Evolutionary conservation across 92 coral and sea anemone genomes (phyloP).

Genomic region (Parazoanthus swiftii): DNA sequence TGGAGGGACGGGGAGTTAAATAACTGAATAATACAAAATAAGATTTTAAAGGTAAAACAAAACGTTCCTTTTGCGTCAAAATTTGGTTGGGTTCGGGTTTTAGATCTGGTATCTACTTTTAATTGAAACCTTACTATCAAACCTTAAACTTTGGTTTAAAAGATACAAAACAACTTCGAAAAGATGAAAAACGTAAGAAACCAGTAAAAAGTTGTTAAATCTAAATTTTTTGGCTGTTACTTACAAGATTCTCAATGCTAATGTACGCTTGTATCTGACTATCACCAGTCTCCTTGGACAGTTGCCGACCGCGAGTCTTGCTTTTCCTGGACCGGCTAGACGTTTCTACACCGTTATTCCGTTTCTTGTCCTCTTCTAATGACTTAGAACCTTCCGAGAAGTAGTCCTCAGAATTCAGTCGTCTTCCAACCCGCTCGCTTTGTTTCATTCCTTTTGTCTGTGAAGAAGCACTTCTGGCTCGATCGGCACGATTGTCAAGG

Average conservation of each 20-base stretch:
- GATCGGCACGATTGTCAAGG: not conserved
- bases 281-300: not conserved
- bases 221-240: not conserved
- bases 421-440: not conserved
- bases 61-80: too few relatives aligned
- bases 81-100: too few relatives aligned
- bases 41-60: too few relatives aligned
- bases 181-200: not conserved
- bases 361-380: not conserved
- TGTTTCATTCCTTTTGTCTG: not conserved
- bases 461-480: not conserved
- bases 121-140: too few relatives aligned
- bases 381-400: not conserved
- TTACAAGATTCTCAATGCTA: not conserved
- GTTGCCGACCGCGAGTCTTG: not conserved
- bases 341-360: not conserved
- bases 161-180: not conserved
- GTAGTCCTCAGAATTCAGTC: not conserved
- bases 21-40: too few relatives aligned
- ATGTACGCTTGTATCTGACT: not conserved
- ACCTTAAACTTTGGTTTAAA: too few relatives aligned
- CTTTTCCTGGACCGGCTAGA: conserved; percentile 8
- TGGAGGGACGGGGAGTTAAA: too few relatives aligned
- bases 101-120: too few relatives aligned
- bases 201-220: not conserved